phyloP scores from a whole-genome alignment of 1,140 invertebrate species.

The Pogonomyrmex californicus region DNA sequence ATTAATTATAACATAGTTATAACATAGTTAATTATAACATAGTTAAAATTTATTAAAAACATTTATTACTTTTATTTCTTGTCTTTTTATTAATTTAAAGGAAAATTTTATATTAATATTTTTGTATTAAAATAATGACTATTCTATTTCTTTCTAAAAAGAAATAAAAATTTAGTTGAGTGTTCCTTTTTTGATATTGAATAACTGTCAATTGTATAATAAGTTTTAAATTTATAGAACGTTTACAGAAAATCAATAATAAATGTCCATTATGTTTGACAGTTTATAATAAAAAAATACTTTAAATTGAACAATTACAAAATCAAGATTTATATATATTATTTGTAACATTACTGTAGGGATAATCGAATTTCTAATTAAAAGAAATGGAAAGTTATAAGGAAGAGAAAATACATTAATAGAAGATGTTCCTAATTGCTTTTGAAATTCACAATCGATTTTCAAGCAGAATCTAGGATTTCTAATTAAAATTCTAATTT shows the following conservation, averaged over 20 bases:
- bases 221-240: no score
- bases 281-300: no score
- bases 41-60: background rate
- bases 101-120: background rate
- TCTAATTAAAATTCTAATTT: background rate
- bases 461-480: background rate
- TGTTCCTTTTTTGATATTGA: background rate
- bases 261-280: no score
- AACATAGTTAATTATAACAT: conserved; percentile 2
- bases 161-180: background rate
- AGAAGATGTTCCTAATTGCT: background rate
- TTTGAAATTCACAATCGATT: background rate
- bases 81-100: background rate
- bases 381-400: background rate
- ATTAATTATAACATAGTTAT: background rate
- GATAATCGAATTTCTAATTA: background rate
- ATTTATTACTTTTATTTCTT: background rate
- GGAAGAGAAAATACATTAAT: background rate
- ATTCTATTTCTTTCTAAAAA: background rate
- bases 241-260: no score
- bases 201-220: no score
- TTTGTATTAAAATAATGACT: background rate
- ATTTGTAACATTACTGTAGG: no score
- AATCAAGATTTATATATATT: no score
- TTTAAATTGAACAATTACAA: no score